Evolutionary conservation across 2,888 invertebrate species (phyloP), one percentile per base, ranked within the genome.

Genomic region (Hedychridium roseum): DNA sequence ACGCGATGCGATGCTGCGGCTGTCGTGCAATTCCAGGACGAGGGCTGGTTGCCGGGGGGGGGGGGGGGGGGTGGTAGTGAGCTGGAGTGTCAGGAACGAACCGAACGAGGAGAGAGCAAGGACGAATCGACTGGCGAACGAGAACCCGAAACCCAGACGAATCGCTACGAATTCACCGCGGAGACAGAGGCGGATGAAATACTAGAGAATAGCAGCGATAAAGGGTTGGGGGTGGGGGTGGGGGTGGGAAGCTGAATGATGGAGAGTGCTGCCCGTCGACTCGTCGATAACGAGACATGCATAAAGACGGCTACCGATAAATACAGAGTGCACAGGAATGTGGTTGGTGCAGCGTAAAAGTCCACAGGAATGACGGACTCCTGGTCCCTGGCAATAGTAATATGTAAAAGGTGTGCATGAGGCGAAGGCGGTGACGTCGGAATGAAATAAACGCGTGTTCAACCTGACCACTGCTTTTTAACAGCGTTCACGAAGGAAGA

Each of bases 71-170:
- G 43, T 37, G 43, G 50, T 23, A 45, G 39, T 46, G 47, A 46
- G 61, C 43, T 57, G 51, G 53, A 61, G 61, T 56, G 61, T 61
- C 57, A 58, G 61, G 59, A 59, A 54, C 59, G 65, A 46, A 50
- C 4, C 11, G 59, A 59, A 54, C 59, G 65, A 46, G 46, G 9
- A 7, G 48, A 42, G 37, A 27, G 40, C 15, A 38, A 38, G 27
- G 38, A 17, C 18, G 20, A 38, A 15, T 15, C 23, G 16, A 23
- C 7, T 31, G 31, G 30, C 6, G 41, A 31, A 28, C 20, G 41
- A 34, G 44, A 16, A 28, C 20, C 5, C 21, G 15, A 11, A 18
- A 21, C 5, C 12, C 26, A 23, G n/a, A n/a, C 16, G 41, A 38
- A 30, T 9, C 28, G 31, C 26, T 2, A 28, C 6, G 30, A 2